phyloP scores from a whole-genome alignment of 2,113 vertebrate species.

The Sinocyclocheilus maitianheensis region DNA sequence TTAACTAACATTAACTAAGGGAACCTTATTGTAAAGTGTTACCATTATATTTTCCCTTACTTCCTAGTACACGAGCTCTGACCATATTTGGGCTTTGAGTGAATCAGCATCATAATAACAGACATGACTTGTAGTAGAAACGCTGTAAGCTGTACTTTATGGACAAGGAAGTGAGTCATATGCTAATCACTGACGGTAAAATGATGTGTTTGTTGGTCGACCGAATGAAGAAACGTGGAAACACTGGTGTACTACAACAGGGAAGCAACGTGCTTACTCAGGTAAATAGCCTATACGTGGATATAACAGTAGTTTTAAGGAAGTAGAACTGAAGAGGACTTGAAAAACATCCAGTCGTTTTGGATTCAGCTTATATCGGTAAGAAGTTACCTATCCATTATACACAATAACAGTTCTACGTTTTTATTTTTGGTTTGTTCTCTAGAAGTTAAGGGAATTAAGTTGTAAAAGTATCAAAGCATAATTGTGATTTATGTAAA shows the following conservation, averaged over 20 bases:
- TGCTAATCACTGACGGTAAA: constrained; percentile 64
- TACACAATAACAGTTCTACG: neutral
- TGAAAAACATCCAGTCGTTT: neutral
- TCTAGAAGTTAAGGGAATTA: neutral
- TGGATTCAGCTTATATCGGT: neutral
- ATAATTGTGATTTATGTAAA: neutral
- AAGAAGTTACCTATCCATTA: neutral
- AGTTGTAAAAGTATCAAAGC: neutral
- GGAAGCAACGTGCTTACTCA: constrained; percentile 70
- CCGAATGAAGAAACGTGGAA: constrained; percentile 50
- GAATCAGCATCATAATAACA: neutral
- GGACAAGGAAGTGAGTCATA: constrained; percentile 77
- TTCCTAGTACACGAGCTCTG: constrained; percentile 15
- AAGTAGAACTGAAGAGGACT: neutral
- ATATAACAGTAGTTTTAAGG: constrained; percentile 9
- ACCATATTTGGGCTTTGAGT: constrained; percentile 67
- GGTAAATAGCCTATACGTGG: constrained; percentile 48
- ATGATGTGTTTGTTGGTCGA: constrained; percentile 51
- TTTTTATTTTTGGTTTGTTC: neutral
- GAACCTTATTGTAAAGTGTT: too few relatives aligned
- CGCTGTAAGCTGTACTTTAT: neutral
- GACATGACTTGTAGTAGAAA: neutral
- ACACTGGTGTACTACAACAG: constrained; percentile 50
- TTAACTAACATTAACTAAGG: too few relatives aligned
- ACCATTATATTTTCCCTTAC: neutral